Percentiles rank a stretch among this genome's conserved stretches.
Evolutionary conservation across 53 echinoderm and acorn worm genomes (phyloP).

Genomic region (Mesocentrotus franciscanus): DNA sequence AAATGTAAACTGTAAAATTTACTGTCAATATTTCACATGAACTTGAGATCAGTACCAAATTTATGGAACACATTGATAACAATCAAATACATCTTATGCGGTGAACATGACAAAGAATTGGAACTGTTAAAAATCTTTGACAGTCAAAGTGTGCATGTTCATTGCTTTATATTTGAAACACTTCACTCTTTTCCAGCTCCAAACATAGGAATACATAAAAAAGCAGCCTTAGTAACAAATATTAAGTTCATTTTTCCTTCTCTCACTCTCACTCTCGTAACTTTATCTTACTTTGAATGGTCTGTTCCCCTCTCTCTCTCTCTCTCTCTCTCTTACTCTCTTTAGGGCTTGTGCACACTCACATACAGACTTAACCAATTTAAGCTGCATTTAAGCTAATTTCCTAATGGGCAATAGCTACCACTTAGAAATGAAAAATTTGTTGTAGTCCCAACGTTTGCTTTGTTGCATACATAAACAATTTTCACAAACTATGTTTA

Average conservation of each 20-base stretch:
- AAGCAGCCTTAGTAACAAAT: slow-evolving; percentile 62
- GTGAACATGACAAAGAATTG: slow-evolving; percentile 48
- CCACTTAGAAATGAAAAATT: slow-evolving; percentile 48
- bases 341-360: background rate
- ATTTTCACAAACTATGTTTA: slow-evolving; percentile 53
- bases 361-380: background rate
- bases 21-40: slow-evolving; percentile 56
- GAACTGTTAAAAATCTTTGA: slow-evolving; percentile 14
- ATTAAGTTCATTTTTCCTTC: background rate
- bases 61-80: slow-evolving; percentile 69
- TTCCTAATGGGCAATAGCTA: slow-evolving; percentile 50
- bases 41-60: slow-evolving; percentile 58
- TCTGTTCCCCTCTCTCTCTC: background rate
- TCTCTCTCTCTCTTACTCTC: background rate
- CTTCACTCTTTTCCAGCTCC: background rate
- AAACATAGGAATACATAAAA: slow-evolving; percentile 54
- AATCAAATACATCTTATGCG: slow-evolving; percentile 54
- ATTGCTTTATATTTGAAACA: background rate
- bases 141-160: slow-evolving; percentile 42
- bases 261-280: background rate
- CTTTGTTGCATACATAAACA: slow-evolving; percentile 65
- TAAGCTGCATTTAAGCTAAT: slow-evolving; percentile 56
- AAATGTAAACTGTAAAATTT: slow-evolving; percentile 44
- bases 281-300: background rate
- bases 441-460: slow-evolving; percentile 44